A percentile compares a stretch with the other conserved stretches of the same genome.
Evolutionary conservation across 2,797 vertebrate genomes (phyloP).

Genomic region (Pangasius larnaudii): DNA sequence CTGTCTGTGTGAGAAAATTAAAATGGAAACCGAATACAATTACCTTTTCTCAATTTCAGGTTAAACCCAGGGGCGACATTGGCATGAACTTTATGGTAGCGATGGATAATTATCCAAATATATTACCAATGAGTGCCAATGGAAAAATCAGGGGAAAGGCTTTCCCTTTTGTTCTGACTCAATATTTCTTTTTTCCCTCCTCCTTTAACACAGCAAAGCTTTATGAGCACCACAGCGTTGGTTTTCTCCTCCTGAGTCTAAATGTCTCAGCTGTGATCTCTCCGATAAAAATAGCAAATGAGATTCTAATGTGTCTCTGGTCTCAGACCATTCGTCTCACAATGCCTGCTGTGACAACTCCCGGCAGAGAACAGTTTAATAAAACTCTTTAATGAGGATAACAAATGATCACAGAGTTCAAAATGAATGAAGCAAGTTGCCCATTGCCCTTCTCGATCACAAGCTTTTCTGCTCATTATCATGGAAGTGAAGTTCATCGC

Average conservation of each 20-base stretch:
- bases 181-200: constrained; percentile 16
- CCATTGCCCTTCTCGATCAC: constrained; percentile 27
- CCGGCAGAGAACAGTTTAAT: constrained; percentile 54
- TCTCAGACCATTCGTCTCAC: constrained; percentile 52
- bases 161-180: constrained; percentile 36
- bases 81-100: constrained; percentile 37
- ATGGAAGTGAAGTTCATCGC: constrained; percentile 46
- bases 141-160: constrained; percentile 37
- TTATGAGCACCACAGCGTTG: constrained; percentile 67
- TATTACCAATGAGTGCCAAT: constrained; percentile 30
- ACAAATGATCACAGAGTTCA: constrained; percentile 60
- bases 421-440: constrained; percentile 40
- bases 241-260: constrained; percentile 69
- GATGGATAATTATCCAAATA: constrained; percentile 48
- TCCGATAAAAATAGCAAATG: constrained; percentile 59
- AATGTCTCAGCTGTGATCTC: constrained; percentile 68
- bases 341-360: constrained; percentile 48
- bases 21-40: constrained; percentile 48
- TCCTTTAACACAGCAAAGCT: constrained; percentile 55
- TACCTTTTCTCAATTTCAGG: constrained; percentile 30
- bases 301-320: constrained; percentile 46
- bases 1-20: constrained; percentile 37
- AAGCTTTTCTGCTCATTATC: constrained; percentile 45
- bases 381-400: constrained; percentile 61
- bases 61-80: constrained; percentile 42